Evolutionary conservation across 2,113 vertebrate species (phyloP).

Genomic region (Ageneiosus marmoratus): DNA sequence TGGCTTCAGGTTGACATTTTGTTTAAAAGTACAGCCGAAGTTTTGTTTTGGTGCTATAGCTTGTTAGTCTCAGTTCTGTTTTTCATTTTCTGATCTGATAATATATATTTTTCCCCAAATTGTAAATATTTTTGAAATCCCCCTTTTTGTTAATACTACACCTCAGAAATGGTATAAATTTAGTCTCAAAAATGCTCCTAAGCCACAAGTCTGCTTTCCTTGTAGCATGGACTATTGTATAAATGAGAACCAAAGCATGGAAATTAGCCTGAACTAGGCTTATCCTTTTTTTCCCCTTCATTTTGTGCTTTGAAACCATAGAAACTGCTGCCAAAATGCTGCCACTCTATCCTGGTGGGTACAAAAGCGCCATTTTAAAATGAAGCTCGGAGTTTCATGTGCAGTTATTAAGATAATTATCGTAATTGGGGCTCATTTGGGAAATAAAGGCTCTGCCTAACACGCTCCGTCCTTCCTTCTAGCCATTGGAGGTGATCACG

Average conservation of each 20-base stretch:
- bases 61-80: constrained; percentile 9
- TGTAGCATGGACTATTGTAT: constrained; percentile 10
- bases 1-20: constrained; percentile 2
- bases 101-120: not conserved
- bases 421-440: constrained; percentile 50
- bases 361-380: constrained; percentile 40
- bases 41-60: not conserved
- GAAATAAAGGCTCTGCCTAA: constrained; percentile 45
- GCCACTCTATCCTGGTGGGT: constrained; percentile 30
- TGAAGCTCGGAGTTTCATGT: constrained; percentile 36
- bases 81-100: not conserved
- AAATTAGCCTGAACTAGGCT: constrained; percentile 7
- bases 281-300: not conserved
- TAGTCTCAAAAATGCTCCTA: not conserved
- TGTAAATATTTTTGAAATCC: not conserved
- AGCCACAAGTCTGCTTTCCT: constrained; percentile 9
- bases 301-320: constrained; percentile 36
- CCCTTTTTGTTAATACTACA: not conserved
- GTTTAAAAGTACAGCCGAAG: constrained; percentile 20
- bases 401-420: constrained; percentile 53
- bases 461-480: constrained; percentile 25
- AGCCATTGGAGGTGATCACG: constrained; percentile 9
- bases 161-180: not conserved
- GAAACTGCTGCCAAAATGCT: constrained; percentile 31
- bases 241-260: constrained; percentile 2